Evolutionary conservation across 2,113 vertebrate genomes (phyloP).

Genomic region (Eonycteris spelaea): DNA sequence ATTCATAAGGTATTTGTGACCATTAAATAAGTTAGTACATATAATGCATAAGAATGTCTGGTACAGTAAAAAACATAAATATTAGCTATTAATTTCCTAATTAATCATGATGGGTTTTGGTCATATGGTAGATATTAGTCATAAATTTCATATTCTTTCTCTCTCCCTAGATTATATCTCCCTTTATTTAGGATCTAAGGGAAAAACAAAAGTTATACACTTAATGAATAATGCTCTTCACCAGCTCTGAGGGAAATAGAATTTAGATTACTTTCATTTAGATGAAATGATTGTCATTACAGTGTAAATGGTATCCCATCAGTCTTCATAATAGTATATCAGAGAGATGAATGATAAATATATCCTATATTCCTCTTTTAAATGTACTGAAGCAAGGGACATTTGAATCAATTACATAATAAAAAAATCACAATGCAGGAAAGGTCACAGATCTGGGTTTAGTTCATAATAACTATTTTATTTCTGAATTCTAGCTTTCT

Average conservation of each 20-base stretch:
- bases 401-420: not conserved
- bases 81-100: not conserved
- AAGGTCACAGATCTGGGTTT: not conserved
- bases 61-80: not conserved
- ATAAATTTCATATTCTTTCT: not conserved
- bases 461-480: not conserved
- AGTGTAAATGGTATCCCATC: not conserved
- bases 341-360: not conserved
- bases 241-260: not conserved
- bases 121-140: not conserved
- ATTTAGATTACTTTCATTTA: not conserved
- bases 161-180: not conserved
- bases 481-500: not conserved
- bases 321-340: not conserved
- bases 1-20: not conserved
- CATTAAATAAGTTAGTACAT: not conserved
- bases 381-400: not conserved
- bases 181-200: not conserved
- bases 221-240: conserved; percentile 22
- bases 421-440: not conserved
- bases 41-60: not conserved
- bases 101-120: not conserved
- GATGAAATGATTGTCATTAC: not conserved
- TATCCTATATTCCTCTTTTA: not conserved
- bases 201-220: not conserved